Evolutionary conservation across 2,888 invertebrate genomes (phyloP), one percentile per base, ranked within the genome.

Genomic region (Stenoptilia bipunctidactyla): DNA sequence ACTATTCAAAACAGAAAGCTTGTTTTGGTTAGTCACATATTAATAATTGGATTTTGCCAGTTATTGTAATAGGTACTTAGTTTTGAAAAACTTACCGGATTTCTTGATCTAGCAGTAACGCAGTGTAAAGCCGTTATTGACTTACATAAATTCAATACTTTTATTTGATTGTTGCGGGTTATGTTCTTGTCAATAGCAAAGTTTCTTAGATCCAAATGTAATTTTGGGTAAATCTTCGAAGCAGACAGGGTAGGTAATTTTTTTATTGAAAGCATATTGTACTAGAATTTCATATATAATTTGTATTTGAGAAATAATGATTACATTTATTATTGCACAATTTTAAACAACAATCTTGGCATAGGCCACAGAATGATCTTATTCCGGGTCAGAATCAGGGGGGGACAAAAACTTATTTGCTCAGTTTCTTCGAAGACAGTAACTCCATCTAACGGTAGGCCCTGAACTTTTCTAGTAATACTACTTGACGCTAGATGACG

Each of bases 191-290:
- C 58, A n/a, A 57, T 42, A 15, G 55, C 37, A 39, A 45, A 47
- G 55, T 58, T 63, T 46, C 52, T 53, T 10, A 58, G 41, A 44
- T 61, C 55, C 43, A 64, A 56, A 45, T 53, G 53, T 37, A 66
- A 45, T 51, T 68, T 77, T 4, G 66, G 54, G 13, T 67, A 68
- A 48, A 77, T 57, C 58, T 72, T 76, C 27, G 71, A 67, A 14
- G 66, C 63, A 15, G 75, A 70, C 13, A 76, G 43, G 9, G 61
- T 56, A 27, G 75, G 66, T 33, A 82, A 51, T 41, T 62, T 63
- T 51, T 74, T 82, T 43, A 79, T 62, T 25, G 75, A 72, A 39
- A 79, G 56, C 80, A 82, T 82, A 43, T 42, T 52, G n/a, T n/a
- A 30, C 36, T 51, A 20, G 4, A 20, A 20, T 20, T 20, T 20